Conservation (phyloP, 2,888 invertebrate species). For the Cephus runcator region DNA sequence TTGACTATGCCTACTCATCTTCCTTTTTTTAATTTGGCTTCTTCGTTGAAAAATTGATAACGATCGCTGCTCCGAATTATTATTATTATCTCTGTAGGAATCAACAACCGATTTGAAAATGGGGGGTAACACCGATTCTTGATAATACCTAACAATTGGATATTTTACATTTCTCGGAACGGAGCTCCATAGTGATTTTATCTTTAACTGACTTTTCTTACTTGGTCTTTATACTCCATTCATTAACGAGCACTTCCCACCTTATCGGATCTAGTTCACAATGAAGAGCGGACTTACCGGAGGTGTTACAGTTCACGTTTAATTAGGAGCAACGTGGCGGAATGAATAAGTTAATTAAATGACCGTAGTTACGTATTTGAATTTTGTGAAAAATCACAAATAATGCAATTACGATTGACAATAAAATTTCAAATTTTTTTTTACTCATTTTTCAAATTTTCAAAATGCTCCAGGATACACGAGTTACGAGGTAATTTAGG, state of each 20-base stretch:
- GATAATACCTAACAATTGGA: background rate
- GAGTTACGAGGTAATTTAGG: background rate
- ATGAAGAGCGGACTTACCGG: slow-evolving; percentile 42
- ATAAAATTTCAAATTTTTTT: background rate
- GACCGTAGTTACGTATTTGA: slow-evolving; percentile 10
- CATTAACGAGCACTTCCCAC: slow-evolving; percentile 42
- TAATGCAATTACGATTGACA: background rate
- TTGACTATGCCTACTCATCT: background rate
- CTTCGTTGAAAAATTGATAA: background rate
- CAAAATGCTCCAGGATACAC: background rate
- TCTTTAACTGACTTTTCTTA: background rate
- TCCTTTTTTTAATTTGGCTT: background rate
- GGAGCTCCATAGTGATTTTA: background rate
- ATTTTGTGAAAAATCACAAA: background rate
- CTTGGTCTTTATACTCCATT: slow-evolving; percentile 30
- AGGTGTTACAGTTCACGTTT: slow-evolving; percentile 63
- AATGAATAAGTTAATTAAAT: slow-evolving; percentile 63
- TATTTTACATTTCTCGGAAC: background rate
- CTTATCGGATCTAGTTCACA: slow-evolving; percentile 53
- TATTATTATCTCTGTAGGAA: background rate
- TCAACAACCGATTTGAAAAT: background rate
- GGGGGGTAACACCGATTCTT: background rate
- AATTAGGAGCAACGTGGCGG: slow-evolving; percentile 56
- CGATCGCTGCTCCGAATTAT: background rate
- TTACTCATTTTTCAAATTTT: background rate